Conservation (phyloP, 1,140 invertebrate species). For the Penaeus vannamei region DNA sequence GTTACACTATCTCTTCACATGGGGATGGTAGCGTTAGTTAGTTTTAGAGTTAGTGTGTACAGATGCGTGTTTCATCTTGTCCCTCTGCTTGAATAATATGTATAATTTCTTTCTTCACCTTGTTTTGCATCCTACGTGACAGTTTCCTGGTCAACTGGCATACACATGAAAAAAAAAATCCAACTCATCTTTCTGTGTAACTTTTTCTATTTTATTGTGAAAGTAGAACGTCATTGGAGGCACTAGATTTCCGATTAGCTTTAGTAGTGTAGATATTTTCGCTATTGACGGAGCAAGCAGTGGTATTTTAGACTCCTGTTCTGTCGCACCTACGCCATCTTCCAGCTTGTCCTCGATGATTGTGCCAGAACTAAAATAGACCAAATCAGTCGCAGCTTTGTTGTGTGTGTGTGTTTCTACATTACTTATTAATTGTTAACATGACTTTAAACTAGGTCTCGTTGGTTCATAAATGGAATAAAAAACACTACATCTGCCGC, state of each 20-base stretch:
- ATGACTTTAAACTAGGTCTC: slow-evolving; percentile 24
- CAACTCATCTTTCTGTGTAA: slow-evolving; percentile 18
- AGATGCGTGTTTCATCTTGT: background rate
- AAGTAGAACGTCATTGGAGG: background rate
- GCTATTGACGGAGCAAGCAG: background rate
- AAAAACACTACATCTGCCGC: slow-evolving; percentile 42
- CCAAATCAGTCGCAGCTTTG: background rate
- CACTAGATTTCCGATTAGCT: background rate
- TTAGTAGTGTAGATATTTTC: background rate
- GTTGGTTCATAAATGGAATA: slow-evolving; percentile 41
- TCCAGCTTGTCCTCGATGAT: slow-evolving; percentile 3
- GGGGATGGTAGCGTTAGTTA: too few relatives aligned
- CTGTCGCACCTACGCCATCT: background rate
- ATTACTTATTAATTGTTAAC: background rate
- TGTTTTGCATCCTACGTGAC: slow-evolving; percentile 18
- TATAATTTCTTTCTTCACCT: slow-evolving; percentile 29
- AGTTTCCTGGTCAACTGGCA: slow-evolving; percentile 28
- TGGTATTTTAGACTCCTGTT: background rate
- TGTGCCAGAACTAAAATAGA: slow-evolving; percentile 1
- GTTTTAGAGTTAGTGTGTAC: too few relatives aligned
- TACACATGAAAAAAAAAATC: slow-evolving; percentile 32
- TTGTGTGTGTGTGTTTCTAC: background rate
- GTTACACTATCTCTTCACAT: background rate
- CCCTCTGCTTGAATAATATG: slow-evolving; percentile 25
- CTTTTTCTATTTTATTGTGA: background rate